phyloP scores from a whole-genome alignment of 2,113 vertebrate genomes.

The Aegotheles bennettii region DNA sequence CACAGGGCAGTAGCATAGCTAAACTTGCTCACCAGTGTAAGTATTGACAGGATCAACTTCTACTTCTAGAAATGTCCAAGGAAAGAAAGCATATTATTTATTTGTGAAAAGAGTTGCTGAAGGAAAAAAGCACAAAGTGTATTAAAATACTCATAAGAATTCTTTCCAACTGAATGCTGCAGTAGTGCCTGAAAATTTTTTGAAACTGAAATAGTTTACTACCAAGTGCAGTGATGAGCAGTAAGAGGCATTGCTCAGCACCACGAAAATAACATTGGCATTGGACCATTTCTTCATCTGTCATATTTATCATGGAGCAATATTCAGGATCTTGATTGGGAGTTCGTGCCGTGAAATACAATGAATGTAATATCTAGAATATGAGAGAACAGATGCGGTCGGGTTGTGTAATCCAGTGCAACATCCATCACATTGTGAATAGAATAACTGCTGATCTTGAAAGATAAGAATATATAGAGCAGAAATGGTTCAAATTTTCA shows the following conservation, averaged over 20 bases:
- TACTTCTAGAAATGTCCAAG: not conserved
- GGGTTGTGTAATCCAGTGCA: constrained; percentile 20
- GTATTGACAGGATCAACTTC: not conserved
- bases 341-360: constrained; percentile 64
- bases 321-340: constrained; percentile 54
- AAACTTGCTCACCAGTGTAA: not conserved
- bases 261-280: constrained; percentile 43
- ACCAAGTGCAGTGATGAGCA: not conserved
- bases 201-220: constrained; percentile 8
- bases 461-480: constrained; percentile 20
- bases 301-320: constrained; percentile 47
- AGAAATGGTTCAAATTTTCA: constrained; percentile 3
- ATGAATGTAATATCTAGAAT: constrained; percentile 43
- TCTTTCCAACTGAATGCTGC: not conserved
- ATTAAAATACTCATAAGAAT: not conserved
- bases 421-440: constrained; percentile 52
- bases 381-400: constrained; percentile 39
- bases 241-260: constrained; percentile 21
- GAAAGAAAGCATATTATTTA: not conserved
- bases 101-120: not conserved
- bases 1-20: not conserved
- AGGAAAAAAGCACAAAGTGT: not conserved
- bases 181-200: not conserved
- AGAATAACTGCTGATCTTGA: constrained; percentile 38
- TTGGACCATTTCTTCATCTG: constrained; percentile 46